These are phyloP conservation scores for Empidonax alnorum DNA, from an alignment of 2,113 vertebrate species.

Conservation along the genomic window DNA sequence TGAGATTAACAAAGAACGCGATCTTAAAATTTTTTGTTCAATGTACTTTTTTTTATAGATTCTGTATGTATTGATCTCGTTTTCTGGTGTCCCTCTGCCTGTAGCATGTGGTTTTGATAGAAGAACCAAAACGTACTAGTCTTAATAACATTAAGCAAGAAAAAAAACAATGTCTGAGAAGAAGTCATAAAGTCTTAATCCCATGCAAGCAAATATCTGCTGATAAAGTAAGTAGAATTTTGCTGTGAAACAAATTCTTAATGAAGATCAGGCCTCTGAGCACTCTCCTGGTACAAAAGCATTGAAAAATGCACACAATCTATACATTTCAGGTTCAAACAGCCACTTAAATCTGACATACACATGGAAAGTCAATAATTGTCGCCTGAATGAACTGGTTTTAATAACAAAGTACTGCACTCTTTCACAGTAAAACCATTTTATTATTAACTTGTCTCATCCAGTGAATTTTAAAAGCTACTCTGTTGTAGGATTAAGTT, in stretches of 20 bases:
- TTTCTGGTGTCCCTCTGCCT: background rate
- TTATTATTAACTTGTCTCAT: background rate
- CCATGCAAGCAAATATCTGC: background rate
- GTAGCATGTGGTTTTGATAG: background rate
- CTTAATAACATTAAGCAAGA: background rate
- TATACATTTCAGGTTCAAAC: background rate
- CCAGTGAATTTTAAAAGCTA: background rate
- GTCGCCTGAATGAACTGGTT: background rate
- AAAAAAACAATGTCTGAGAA: fast-evolving
- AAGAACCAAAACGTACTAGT: background rate
- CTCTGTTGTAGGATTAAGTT: background rate
- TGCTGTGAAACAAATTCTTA: background rate
- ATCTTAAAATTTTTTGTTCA: background rate
- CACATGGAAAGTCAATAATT: fast-evolving
- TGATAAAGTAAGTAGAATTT: background rate
- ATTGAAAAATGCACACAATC: background rate
- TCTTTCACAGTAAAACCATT: background rate
- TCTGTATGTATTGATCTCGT: background rate
- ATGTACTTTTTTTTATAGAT: background rate
- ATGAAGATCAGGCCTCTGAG: background rate
- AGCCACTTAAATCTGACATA: background rate
- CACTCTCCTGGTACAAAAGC: background rate
- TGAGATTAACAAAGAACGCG: background rate
- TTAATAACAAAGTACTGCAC: background rate
- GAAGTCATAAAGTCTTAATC: background rate